A percentile compares a stretch with the other conserved stretches of the same genome.
These are phyloP conservation scores for Thyatira batis DNA, from an alignment of 2,888 invertebrate genomes.

Conservation along the genomic window DNA sequence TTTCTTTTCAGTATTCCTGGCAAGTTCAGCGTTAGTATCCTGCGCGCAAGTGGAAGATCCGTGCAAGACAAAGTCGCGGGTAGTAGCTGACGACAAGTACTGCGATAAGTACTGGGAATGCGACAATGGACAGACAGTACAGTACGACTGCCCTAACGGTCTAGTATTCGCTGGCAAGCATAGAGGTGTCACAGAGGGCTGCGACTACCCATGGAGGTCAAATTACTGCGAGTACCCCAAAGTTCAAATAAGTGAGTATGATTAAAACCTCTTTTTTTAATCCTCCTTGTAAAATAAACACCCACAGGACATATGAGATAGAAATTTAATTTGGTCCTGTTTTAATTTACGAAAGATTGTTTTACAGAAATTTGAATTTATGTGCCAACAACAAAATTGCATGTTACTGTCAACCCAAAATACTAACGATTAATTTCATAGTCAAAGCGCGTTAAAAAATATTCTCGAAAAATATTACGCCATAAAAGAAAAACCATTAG, in stretches of 20 bases:
- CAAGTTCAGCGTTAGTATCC: constrained; percentile 45
- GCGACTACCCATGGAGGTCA: constrained; percentile 94
- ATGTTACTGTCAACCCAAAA: neutral
- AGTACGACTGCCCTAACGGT: constrained; percentile 95
- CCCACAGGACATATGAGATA: neutral
- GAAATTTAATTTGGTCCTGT: neutral
- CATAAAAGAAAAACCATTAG: neutral
- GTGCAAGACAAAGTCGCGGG: constrained; percentile 89
- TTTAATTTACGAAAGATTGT: neutral
- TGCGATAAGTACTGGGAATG: constrained; percentile 94
- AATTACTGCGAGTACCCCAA: constrained; percentile 89
- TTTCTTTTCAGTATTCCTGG: constrained; percentile 52
- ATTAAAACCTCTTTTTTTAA: neutral
- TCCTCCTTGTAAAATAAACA: neutral
- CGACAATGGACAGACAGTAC: constrained; percentile 89
- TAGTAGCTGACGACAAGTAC: constrained; percentile 90
- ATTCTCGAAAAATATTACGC: neutral
- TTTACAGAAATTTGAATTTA: neutral
- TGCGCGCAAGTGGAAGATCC: constrained; percentile 86
- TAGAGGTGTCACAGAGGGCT: constrained; percentile 93
- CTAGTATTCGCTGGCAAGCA: constrained; percentile 94
- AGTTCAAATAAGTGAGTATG: constrained; percentile 86
- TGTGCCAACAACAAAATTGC: too few relatives aligned
- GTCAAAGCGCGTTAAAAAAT: neutral
- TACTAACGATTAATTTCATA: too few relatives aligned